Base-by-base conservation (phyloP, 2,797 vertebrate species). In the Cyclura pinguis region DNA sequence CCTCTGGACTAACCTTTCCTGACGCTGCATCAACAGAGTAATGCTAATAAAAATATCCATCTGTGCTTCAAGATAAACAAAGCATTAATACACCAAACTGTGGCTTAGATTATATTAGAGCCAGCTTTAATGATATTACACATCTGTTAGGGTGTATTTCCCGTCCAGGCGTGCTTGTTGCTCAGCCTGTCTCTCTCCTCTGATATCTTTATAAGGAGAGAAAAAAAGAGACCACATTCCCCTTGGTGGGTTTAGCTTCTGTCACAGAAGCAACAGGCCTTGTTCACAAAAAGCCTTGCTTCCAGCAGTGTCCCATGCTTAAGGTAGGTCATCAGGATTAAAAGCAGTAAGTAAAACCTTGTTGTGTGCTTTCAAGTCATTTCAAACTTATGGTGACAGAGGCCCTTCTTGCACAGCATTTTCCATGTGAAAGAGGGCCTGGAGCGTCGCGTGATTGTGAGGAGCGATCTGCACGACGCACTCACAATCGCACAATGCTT, bases 1-100 rank as follows among this genome's bases (percentile, higher is more conserved):
- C 97, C 96, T 95, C 92, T 1, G 64, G 95, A 96, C 97, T 97
- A 96, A 97, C 96, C 96, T 96, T 97, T 96, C 92, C 94, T 94
- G 94, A 97, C 96, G 94, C 96, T 95, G 96, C 95, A 97, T 96
- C 96, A 96, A 96, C 96, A 96, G 94, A 97, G 96, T 96, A 96
- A 97, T 96, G 96, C 96, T 97, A 97, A 97, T 97, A 97, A 98
- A 98, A 98, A 97, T 97, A 98, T 97, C 97, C 97, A 97, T 98
- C 97, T 97, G 96, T 96, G 96, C 96, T 97, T 96, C 95, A 97
- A 97, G 96, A 97, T 97, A 97, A 98, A 97, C 96, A 97, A 97
- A 97, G 95, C 96, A 97, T 97, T 97, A 97, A 97, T 98, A 97
- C 91, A 96, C 96, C 95, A 96, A 97, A 93, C 96, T 91, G 94